These are phyloP conservation scores for Apomyelois bistriatella DNA, from an alignment of 2,888 invertebrate genomes.

Conservation along the genomic window DNA sequence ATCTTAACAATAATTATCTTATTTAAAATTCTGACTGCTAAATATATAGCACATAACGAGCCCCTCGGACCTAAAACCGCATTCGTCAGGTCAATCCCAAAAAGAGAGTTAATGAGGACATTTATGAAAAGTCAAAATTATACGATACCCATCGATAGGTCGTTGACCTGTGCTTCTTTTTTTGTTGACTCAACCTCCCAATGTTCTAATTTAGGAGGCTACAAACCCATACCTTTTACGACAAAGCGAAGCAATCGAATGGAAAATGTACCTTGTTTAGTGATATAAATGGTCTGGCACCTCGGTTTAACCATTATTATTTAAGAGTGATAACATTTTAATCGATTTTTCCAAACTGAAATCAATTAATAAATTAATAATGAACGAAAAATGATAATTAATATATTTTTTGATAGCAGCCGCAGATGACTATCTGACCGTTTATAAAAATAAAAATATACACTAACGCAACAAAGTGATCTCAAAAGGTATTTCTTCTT, in stretches of 20 bases:
- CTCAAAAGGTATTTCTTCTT: too few species aligned
- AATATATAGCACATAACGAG: conserved; percentile 36
- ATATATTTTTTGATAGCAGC: too few species aligned
- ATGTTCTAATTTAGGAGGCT: conserved; percentile 41
- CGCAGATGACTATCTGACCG: too few species aligned
- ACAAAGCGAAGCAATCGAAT: conserved; percentile 15
- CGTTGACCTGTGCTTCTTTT: conserved; percentile 27
- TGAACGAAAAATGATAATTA: too few species aligned
- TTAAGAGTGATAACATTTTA: too few species aligned
- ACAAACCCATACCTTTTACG: conserved; percentile 23
- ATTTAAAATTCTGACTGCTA: conserved; percentile 16
- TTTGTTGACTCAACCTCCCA: conserved; percentile 36
- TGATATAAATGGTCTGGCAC: not conserved
- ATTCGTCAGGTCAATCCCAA: conserved; percentile 36
- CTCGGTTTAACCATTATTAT: too few species aligned
- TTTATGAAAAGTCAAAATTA: conserved; percentile 58
- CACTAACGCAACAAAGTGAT: too few species aligned
- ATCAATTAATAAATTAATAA: too few species aligned
- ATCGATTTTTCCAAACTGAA: too few species aligned
- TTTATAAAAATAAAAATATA: too few species aligned
- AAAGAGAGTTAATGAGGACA: conserved; percentile 51
- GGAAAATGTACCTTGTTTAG: conserved; percentile 5
- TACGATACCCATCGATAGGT: conserved; percentile 42
- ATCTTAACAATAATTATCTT: not conserved
- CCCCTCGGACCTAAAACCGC: conserved; percentile 40